phyloP scores from a whole-genome alignment of 2,113 vertebrate species.

The Pogona vitticeps region DNA sequence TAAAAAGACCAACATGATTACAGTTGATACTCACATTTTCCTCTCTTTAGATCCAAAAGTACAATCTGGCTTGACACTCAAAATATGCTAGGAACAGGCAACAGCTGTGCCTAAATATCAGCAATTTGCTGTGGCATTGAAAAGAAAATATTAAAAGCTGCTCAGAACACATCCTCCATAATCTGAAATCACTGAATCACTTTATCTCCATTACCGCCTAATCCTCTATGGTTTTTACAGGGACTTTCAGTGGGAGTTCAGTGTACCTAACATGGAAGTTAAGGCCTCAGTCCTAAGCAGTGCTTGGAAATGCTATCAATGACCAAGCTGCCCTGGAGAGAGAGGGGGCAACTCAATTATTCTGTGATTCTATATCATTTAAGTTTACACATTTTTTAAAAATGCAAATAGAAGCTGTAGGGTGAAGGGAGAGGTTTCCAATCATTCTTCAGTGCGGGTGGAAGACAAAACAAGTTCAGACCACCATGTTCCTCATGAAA shows the following conservation, averaged over 20 bases:
- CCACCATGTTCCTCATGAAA: background rate
- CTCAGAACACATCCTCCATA: slow-evolving; percentile 66
- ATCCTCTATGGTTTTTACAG: background rate
- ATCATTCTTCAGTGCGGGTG: background rate
- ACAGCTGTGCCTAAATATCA: slow-evolving; percentile 75
- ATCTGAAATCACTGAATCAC: slow-evolving; percentile 70
- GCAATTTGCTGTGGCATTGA: slow-evolving; percentile 72
- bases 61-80: slow-evolving; percentile 62
- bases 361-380: too few species aligned
- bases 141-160: slow-evolving; percentile 66
- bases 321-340: background rate
- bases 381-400: background rate
- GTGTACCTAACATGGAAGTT: background rate
- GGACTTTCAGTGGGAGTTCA: background rate
- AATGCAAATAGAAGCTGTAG: background rate
- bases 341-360: too few species aligned
- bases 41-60: slow-evolving; percentile 56
- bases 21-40: slow-evolving; percentile 34
- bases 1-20: slow-evolving; percentile 47
- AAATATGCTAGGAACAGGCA: slow-evolving; percentile 55
- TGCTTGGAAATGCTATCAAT: background rate
- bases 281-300: background rate
- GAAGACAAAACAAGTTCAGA: background rate
- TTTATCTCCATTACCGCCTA: background rate
- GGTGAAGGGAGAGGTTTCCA: too few species aligned